Evolutionary conservation across 2,113 vertebrate species (phyloP), one percentile per base, ranked within the genome.

Genomic region (Nipponia nippon): DNA sequence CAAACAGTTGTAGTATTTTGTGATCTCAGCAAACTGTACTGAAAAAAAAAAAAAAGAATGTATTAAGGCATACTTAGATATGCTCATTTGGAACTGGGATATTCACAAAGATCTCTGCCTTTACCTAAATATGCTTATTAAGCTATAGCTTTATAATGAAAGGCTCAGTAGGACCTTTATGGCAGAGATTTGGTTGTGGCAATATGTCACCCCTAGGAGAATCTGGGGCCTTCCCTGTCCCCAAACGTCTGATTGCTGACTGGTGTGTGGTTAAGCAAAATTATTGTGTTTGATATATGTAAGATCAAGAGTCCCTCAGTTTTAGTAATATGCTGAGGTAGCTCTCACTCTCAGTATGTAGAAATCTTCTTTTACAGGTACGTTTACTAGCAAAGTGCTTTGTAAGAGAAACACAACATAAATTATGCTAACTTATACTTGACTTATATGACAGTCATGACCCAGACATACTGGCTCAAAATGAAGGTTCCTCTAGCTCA

Each of bases 111-210:
- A n/a, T 47, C n/a, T 73, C 40, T 84, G 26, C 6, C 11, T 72
- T 77, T 81, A 65, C 20, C 16, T 12, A 44, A 19, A 38, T 53
- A 38, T 0, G 2, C 7, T 69, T 32, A 78, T 34, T 55, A 73
- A 67, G 20, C 7, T 63, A 22, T 19, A 80, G 7, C 4, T 87
- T n/a, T 62, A 13, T 26, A 61, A 71, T 14, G 3, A 59, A 78
- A 30, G 44, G 16, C 61, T 56, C 3, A 0, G 1, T 38, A 38
- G 47, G 8, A 67, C 8, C 10, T 23, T 20, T 4, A 5, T 15
- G 56, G n/a, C 53, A 69, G n/a, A 63, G 47, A 58, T 62, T 36
- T 53, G 16, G 3, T 9, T 62, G 30, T 40, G 34, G 16, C 30
- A 89, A 9, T 63, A 42, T 34, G 27, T 32, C n/a, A 67, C 5